Percentiles rank a stretch among this genome's conserved stretches.
Evolutionary conservation across 2,113 vertebrate species (phyloP).

Genomic region (western clawed frog (Xenopus tropicalis)): DNA sequence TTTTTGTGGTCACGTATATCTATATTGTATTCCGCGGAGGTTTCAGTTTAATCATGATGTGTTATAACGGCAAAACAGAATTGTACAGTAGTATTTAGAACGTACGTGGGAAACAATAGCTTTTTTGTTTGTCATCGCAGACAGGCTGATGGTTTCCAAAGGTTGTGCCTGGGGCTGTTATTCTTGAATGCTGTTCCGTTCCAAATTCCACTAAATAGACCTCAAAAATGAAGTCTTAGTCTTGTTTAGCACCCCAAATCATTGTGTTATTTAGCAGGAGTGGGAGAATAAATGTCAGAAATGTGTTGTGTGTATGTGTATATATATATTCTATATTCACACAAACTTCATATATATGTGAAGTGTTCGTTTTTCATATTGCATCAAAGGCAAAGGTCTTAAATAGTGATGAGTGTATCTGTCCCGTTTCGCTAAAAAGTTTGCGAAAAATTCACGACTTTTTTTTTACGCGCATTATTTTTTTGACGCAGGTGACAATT

Average conservation of each 20-base stretch:
- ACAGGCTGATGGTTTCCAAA: conserved; percentile 41
- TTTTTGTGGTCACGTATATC: neutral
- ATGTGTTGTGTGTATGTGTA: neutral
- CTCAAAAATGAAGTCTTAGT: conserved; percentile 1
- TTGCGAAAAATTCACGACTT: no score
- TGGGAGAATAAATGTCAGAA: neutral
- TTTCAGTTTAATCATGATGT: conserved; percentile 32
- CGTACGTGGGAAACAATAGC: conserved; percentile 36
- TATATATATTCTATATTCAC: no score
- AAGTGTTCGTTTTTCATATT: conserved; percentile 15
- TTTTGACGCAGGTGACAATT: no score
- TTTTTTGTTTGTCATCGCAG: conserved; percentile 37
- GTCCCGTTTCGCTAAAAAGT: no score
- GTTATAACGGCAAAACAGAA: conserved; percentile 34
- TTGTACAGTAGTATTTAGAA: conserved; percentile 45
- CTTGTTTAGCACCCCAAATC: conserved; percentile 23
- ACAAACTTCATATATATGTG: conserved; percentile 7
- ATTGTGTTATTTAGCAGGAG: conserved; percentile 5
- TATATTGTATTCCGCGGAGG: conserved; percentile 19
- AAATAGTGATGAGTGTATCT: no score
- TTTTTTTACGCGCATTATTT: no score
- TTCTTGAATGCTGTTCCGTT: conserved; percentile 21
- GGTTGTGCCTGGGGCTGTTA: conserved; percentile 34
- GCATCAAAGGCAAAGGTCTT: no score
- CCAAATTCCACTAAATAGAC: conserved; percentile 19